Evolutionary conservation across 2,113 vertebrate genomes (phyloP), one percentile per base, ranked within the genome.

Genomic region (Menidia beryllina): DNA sequence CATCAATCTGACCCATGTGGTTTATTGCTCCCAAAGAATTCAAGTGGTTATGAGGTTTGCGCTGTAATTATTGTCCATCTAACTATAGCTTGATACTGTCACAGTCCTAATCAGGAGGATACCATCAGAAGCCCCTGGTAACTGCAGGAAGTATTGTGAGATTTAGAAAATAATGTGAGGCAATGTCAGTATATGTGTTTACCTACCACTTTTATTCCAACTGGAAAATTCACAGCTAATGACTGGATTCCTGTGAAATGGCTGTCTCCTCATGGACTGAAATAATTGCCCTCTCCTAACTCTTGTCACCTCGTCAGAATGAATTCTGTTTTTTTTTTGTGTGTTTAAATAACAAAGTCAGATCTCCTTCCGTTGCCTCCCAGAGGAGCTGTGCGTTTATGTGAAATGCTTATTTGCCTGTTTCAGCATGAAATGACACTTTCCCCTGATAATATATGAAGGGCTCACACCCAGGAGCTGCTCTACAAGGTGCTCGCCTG

Each of bases 11-110:
- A 48, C 27, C 41, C 9, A 12, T 13, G 2, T 24, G 19, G 10
- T 74, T 63, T 69, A 64, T 48, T 63, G 7, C 58, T 45, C 64
- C 17, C 14, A 1, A 69, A 54, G 5, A 50, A 56, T 67, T 52
- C 15, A 34, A 36, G 30, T 56, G n/a, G 14, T 38, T 36, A 20
- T 27, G 4, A 4, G 21, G 13, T 27, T 27, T 26, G 17, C 26
- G 3, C 12, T 3, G 9, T 15, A 54, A 1, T 21, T 19, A 4
- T 23, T 19, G 41, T n/a, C 17, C 17, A 45, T 45, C 17, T 17
- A 19, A 19, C 4, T 45, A 39, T 2, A 23, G 1, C 52, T 60
- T 59, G 15, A 47, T 20, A 10, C 11, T 47, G 41, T 36, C 14
- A 6, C 17, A 23, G 38, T 43, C 4, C 34, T 7, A 15, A 20